Percentiles rank a stretch among this genome's conserved stretches.
These are phyloP conservation scores for Distichodus sexfasciatus DNA, from an alignment of 2,797 vertebrate species.

Conservation along the genomic window DNA sequence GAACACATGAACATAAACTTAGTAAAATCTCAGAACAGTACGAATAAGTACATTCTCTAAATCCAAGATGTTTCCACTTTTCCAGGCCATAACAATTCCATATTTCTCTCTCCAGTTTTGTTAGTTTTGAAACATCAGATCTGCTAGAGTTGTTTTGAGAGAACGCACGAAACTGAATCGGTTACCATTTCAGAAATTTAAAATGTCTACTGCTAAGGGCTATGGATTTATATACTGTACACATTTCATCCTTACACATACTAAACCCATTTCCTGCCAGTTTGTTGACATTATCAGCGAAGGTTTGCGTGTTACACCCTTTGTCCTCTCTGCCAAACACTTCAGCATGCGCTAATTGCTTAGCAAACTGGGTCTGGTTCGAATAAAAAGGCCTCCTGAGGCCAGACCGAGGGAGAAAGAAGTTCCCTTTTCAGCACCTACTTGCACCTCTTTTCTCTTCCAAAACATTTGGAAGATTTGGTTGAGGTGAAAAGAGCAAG, in stretches of 20 bases:
- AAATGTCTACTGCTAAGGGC: too few relatives aligned
- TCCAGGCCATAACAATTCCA: too few relatives aligned
- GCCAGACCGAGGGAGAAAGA: too few relatives aligned
- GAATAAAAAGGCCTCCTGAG: neutral
- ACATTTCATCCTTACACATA: too few relatives aligned
- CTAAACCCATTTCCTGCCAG: neutral
- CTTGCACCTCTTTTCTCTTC: neutral
- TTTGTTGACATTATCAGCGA: neutral
- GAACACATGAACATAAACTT: too few relatives aligned
- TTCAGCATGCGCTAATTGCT: neutral
- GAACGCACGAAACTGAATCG: neutral
- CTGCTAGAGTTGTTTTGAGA: neutral
- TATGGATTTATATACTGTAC: too few relatives aligned
- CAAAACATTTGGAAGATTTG: neutral
- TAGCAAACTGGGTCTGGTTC: neutral
- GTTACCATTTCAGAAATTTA: neutral
- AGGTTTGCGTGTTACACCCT: too few relatives aligned
- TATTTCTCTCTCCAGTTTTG: too few relatives aligned
- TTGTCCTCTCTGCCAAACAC: neutral
- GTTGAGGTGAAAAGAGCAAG: constrained; percentile 1
- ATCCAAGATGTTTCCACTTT: too few relatives aligned
- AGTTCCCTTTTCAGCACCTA: neutral
- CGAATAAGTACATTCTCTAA: too few relatives aligned
- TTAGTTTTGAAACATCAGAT: neutral
- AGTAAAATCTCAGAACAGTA: too few relatives aligned